These are phyloP conservation scores for Lasioglossum villosulum DNA, from an alignment of 2,888 invertebrate genomes.

Conservation along the genomic window DNA sequence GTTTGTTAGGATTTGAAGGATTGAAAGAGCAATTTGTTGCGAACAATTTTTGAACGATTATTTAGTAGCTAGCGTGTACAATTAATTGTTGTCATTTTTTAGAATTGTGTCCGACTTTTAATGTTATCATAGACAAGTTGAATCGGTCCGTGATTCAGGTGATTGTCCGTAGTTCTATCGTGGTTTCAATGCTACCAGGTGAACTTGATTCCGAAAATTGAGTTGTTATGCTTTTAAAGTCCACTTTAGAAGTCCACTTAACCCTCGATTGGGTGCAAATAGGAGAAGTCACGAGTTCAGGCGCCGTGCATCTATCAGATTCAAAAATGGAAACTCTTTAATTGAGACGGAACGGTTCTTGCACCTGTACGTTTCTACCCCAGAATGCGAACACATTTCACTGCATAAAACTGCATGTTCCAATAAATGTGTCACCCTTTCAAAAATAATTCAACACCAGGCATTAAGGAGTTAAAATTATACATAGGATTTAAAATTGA, in stretches of 20 bases:
- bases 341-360: background rate
- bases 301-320: background rate
- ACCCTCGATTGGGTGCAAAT: background rate
- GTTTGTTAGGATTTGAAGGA: background rate
- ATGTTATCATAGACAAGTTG: background rate
- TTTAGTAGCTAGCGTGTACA: no score
- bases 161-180: background rate
- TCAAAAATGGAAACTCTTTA: slow-evolving; percentile 5
- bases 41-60: no score
- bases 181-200: background rate
- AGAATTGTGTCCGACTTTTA: background rate
- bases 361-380: background rate
- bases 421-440: background rate
- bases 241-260: slow-evolving; percentile 10
- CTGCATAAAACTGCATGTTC: background rate
- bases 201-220: slow-evolving; percentile 2
- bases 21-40: no score
- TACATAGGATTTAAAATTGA: no score
- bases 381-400: background rate
- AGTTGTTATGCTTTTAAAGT: slow-evolving; percentile 1
- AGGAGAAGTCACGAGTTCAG: slow-evolving; percentile 4
- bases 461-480: no score
- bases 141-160: background rate
- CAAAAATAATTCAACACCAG: background rate
- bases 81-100: no score